Evolutionary conservation across 1,140 invertebrate species (phyloP), one percentile per base, ranked within the genome.

Genomic region (Tetragonula clypearis): DNA sequence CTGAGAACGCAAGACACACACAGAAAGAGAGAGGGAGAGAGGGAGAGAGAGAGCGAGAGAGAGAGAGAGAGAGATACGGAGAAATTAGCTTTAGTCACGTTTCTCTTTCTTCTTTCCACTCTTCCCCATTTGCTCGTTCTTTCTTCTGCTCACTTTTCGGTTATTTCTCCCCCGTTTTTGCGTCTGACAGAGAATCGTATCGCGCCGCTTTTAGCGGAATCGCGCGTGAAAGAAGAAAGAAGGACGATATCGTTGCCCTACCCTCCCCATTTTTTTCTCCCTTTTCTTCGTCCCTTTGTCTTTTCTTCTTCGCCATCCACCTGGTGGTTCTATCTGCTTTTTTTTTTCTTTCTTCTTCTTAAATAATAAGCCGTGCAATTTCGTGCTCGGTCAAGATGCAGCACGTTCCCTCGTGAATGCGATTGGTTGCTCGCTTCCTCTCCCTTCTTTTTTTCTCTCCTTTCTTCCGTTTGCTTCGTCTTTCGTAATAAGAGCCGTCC

Each of bases 151-250:
- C 6, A 65, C 62, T 49, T 30, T 21, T 55, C 19, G 23, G 53
- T 11, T 69, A n/a, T 6, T 30, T 30, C 1, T 30, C 30, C 6
- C 6, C 23, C 5, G n/a, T 69, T 69, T 69, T 53, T 56, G 26
- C 53, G 11, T 79, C 21, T 68, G 62, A 79, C 60, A 41, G 41
- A 79, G 66, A 79, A 79, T 79, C 58, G 78, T 79, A 79, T 79
- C 65, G 26, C 53, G 30, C 15, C 41, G 23, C 60, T 78, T 65
- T 78, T 60, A 78, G 23, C 35, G 58, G 15, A 78, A 60, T 56
- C 53, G 73, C n/a, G 21, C n/a, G 73, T 21, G 30, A 78, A 65
- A 78, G 75, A 35, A 65, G 15, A 9, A 9, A 14, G 17, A 0
- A 14, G 23, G 2, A 23, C 23, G 60, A 78, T 78, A 77, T 77